Base-by-base conservation (phyloP, 1,140 invertebrate genomes). In the Araneus ventricosus region DNA sequence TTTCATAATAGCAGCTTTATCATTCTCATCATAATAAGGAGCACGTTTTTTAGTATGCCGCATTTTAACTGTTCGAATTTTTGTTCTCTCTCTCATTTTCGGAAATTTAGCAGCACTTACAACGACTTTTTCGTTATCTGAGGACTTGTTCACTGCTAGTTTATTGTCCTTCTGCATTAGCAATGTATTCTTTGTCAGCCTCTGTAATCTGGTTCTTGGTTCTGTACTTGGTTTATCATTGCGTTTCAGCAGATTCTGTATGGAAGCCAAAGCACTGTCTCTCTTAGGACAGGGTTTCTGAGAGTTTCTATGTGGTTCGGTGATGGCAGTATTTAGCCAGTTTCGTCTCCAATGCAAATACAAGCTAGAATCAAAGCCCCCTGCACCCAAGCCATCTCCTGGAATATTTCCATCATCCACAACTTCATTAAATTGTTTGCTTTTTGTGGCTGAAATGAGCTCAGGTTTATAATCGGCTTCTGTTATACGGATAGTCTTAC, bases 351-450 rank as follows among this genome's bases (percentile, higher is more conserved):
- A 95, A 95, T 97, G 97, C 8, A 97, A 95, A 95, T 97, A 98
- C 57, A 98, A 95, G 2, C 96, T 95, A 0, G 97, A 97, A 95
- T 97, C 97, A 0, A 97, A 95, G 8, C 97, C 97, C 75, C 96
- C 97, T 7, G 97, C 97, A 2, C 97, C 97, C 90, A 96, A 95
- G 10, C 95, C 95, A 95, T 98, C 97, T 1, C 97, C 97, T 1
- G 97, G 97, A 41, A 98, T 95, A 27, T 95, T 94, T 4, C 97
- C 97, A 45, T 94, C 95, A 94, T 97, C 97, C 0, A 93, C 37
- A 24, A 96, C 96, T 94, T 96, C 96, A 0, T 96, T 94, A 0
- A 96, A 94, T 22, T 94, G 94, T 52, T 95, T 95, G 3, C 96
- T 94, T 63, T 95, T 94, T 94, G 95, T 88, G 4, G 95, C 94